Evolutionary conservation across 2,888 invertebrate genomes (phyloP), one percentile per base, ranked within the genome.

Genomic region (Arrhopalites spinosus): DNA sequence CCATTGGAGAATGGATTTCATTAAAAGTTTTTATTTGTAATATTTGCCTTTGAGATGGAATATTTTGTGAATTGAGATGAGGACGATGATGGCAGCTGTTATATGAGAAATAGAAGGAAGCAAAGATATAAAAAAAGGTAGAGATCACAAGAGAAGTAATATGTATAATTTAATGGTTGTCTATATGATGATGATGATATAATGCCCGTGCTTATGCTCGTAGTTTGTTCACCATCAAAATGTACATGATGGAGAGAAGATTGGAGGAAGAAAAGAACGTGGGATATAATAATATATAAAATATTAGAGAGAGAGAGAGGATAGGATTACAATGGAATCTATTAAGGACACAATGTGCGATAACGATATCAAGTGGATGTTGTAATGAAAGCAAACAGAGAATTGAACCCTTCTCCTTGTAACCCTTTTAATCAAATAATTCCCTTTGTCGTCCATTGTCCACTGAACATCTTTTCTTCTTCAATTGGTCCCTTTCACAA

Each of bases 361-460:
- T 77, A 74, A 77, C 70, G 77, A 77, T 77, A 77, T 74, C 71
- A 77, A 77, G 77, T 77, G 77, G 77, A 66, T 69, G 68, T 72
- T 50, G 43, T 53, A 72, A 67, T 70, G 69, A 67, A 67, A 73
- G 59, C 64, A 64, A 72, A 76, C 36, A 59, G 61, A 59, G 36
- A 36, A 36, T 36, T 36, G 36, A 71, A 74, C 74, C 77, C 78
- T 73, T 75, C 74, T 72, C 73, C 73, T 53, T 76, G 74, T 71
- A 78, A 78, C 78, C 78, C 78, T 78, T 78, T 73, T 78, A 78
- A 78, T 78, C 69, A 78, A 78, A 78, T 75, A 78, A 78, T 75
- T 78, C 74, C 63, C 63, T 43, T 75, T 72, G 72, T 72, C 63
- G 63, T 30, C 72, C 72, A 72, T 78, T 75, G 75, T 78, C 72